A percentile compares a stretch with the other conserved stretches of the same genome.
These are phyloP conservation scores for Agapornis canus DNA, from an alignment of 2,797 vertebrate genomes.

Conservation along the genomic window DNA sequence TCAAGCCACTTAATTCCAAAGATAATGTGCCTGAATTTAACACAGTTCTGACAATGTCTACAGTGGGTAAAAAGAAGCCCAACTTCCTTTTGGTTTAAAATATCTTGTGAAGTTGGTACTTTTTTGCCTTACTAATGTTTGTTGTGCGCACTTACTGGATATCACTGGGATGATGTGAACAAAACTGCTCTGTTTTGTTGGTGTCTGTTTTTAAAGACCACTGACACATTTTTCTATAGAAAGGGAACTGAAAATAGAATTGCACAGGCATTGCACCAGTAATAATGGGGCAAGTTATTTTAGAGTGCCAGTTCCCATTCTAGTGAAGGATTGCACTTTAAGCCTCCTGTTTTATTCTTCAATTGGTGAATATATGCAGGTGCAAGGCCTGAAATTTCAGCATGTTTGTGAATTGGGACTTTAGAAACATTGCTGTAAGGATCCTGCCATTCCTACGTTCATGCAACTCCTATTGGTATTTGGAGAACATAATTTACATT, in stretches of 20 bases:
- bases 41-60: not conserved
- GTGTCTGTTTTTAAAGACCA: conserved; percentile 4
- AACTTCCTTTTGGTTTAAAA: not conserved
- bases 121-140: not conserved
- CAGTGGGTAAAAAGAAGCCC: not conserved
- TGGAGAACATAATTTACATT: not conserved
- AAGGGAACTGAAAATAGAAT: conserved; percentile 44
- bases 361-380: not conserved
- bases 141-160: not conserved
- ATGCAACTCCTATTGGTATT: not conserved
- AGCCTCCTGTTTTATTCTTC: not conserved
- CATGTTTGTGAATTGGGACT: not conserved
- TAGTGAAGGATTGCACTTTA: not conserved
- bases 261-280: not conserved
- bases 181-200: not conserved
- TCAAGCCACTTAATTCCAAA: conserved; percentile 23
- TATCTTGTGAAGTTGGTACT: not conserved
- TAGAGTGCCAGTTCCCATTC: conserved; percentile 9
- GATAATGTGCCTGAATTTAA: not conserved
- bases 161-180: not conserved
- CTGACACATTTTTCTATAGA: not conserved
- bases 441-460: not conserved
- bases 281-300: not conserved
- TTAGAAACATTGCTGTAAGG: not conserved
- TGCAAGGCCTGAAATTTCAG: not conserved